phyloP scores from a whole-genome alignment of 2,888 invertebrate species.

The Chloroclysta siterata region DNA sequence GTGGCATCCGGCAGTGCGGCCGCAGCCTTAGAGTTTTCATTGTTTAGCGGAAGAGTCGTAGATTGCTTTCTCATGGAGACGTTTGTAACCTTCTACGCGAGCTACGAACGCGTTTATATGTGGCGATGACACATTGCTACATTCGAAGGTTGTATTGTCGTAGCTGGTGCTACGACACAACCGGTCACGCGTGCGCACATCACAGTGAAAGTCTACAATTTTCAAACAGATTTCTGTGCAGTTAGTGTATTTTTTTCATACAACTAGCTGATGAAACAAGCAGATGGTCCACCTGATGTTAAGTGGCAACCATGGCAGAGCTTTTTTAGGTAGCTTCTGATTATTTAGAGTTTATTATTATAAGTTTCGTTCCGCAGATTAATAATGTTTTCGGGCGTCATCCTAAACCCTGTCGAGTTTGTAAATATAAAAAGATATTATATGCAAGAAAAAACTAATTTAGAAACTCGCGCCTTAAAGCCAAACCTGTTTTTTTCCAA shows the following conservation, averaged over 20 bases:
- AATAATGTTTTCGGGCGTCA: background rate
- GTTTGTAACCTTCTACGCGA: slow-evolving; percentile 23
- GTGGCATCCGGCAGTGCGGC: background rate
- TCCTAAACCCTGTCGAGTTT: background rate
- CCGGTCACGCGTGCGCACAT: background rate
- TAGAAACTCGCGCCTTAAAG: background rate
- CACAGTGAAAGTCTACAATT: background rate
- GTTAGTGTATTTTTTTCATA: too few species aligned
- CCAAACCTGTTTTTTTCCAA: too few species aligned
- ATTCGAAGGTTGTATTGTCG: slow-evolving; percentile 22
- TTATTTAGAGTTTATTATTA: too few species aligned
- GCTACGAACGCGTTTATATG: slow-evolving; percentile 26
- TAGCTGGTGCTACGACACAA: slow-evolving; percentile 25
- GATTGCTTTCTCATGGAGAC: slow-evolving; percentile 23
- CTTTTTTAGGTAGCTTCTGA: too few species aligned
- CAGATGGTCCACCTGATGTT: too few species aligned
- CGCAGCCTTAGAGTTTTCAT: slow-evolving; percentile 14
- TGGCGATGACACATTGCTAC: slow-evolving; percentile 26
- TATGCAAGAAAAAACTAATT: background rate
- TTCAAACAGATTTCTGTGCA: background rate
- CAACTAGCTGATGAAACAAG: too few species aligned
- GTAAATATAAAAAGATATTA: background rate
- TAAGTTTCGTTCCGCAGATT: too few species aligned
- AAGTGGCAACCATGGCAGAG: too few species aligned
- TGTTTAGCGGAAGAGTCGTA: slow-evolving; percentile 21